These are phyloP conservation scores for Arctia plantaginis DNA, from an alignment of 2,888 invertebrate genomes.

Conservation along the genomic window DNA sequence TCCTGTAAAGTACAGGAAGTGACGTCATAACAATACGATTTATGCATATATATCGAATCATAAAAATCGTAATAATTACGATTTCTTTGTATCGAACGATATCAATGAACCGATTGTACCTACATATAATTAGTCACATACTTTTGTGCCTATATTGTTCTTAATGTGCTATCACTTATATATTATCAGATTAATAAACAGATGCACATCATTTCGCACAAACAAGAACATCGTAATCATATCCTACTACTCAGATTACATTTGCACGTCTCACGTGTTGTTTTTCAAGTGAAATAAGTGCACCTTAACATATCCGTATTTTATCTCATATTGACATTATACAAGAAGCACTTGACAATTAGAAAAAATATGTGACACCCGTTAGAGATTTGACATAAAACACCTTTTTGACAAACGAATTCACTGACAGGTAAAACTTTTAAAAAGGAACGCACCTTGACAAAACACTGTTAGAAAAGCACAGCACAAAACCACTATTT, in stretches of 20 bases:
- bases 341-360: not conserved
- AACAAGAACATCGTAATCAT: slow-evolving; percentile 7
- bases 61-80: too few species aligned
- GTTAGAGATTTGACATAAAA: not conserved
- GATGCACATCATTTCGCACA: not conserved
- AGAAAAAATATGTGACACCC: not conserved
- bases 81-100: too few species aligned
- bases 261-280: slow-evolving; percentile 34
- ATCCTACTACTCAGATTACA: slow-evolving; percentile 36
- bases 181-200: not conserved
- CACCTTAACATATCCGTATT: not conserved
- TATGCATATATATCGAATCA: too few species aligned
- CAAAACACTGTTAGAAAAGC: slow-evolving; percentile 24
- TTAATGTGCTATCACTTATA: not conserved
- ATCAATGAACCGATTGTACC: not conserved
- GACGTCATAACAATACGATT: too few species aligned
- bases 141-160: not conserved
- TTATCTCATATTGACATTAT: not conserved
- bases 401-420: too few species aligned
- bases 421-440: not conserved
- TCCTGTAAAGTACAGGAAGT: too few species aligned
- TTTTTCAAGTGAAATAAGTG: not conserved
- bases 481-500: slow-evolving; percentile 35
- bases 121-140: not conserved
- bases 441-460: slow-evolving; percentile 41